phyloP scores from a whole-genome alignment of 2,797 vertebrate species.

The Tamandua tetradactyla region DNA sequence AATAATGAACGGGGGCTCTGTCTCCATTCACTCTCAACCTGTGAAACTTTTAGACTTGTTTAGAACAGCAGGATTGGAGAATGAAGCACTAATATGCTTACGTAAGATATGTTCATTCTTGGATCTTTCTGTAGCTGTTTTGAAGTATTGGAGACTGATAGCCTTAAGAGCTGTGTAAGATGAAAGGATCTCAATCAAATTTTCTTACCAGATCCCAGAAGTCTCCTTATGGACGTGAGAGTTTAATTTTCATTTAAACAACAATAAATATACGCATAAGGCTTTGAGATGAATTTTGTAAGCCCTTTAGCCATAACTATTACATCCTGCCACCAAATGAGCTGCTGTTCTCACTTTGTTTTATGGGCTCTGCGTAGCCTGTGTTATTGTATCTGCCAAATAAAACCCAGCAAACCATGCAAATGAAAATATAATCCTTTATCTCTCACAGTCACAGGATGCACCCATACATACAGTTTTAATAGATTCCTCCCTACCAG shows the following conservation, averaged over 20 bases:
- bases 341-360: conserved; percentile 87
- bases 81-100: not conserved
- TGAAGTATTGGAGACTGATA: not conserved
- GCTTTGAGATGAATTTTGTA: conserved; percentile 86
- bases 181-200: conserved; percentile 72
- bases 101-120: not conserved
- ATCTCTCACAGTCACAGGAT: conserved; percentile 80
- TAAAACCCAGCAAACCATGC: conserved; percentile 87
- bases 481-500: conserved; percentile 51
- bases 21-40: not conserved
- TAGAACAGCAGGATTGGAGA: not conserved
- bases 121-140: conserved; percentile 19
- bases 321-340: conserved; percentile 85
- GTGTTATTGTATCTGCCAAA: conserved; percentile 86
- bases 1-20: rapidly evolving
- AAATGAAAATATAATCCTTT: conserved; percentile 86
- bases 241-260: conserved; percentile 88
- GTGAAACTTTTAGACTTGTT: not conserved
- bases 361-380: conserved; percentile 83
- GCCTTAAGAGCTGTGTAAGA: conserved; percentile 34
- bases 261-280: conserved; percentile 85
- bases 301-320: conserved; percentile 84
- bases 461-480: conserved; percentile 65
- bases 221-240: conserved; percentile 82
- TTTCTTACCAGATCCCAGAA: conserved; percentile 78